phyloP scores from a whole-genome alignment of 2,797 vertebrate genomes.

The Coreius guichenoti region DNA sequence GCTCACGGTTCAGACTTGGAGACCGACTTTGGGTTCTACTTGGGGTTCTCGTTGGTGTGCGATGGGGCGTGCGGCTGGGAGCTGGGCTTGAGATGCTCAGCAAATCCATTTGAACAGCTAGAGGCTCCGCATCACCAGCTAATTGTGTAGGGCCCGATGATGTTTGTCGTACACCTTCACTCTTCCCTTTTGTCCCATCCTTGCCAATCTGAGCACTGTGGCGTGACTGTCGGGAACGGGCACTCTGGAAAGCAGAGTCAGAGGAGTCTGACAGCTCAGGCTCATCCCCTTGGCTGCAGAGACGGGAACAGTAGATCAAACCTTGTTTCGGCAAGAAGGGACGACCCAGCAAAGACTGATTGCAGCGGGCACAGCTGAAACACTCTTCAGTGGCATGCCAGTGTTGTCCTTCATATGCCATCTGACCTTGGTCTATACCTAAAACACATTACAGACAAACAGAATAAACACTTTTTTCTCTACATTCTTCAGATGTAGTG shows the following conservation, averaged over 20 bases:
- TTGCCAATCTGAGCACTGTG: conserved; percentile 94
- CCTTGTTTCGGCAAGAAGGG: conserved; percentile 97
- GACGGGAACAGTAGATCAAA: conserved; percentile 96
- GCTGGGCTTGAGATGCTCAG: conserved; percentile 88
- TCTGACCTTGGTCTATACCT: conserved; percentile 99
- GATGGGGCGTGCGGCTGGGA: conserved; percentile 76
- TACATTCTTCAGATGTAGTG: conserved; percentile 1
- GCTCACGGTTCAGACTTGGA: conserved; percentile 90
- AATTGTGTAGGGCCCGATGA: conserved; percentile 81
- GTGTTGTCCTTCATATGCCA: conserved; percentile 97
- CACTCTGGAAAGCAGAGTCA: conserved; percentile 95
- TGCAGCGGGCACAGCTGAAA: conserved; percentile 96
- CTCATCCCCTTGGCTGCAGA: conserved; percentile 94
- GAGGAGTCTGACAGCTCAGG: conserved; percentile 96
- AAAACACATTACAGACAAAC: conserved; percentile 21
- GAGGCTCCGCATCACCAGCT: conserved; percentile 84
- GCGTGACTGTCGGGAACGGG: conserved; percentile 92
- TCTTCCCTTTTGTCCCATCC: conserved; percentile 80
- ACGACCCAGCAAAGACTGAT: conserved; percentile 93
- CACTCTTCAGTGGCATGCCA: conserved; percentile 98
- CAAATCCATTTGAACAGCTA: conserved; percentile 95
- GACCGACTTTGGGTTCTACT: conserved; percentile 87
- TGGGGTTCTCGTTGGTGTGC: conserved; percentile 79
- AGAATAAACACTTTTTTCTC: background rate
- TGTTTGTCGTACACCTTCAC: conserved; percentile 77